Evolutionary conservation across 2,113 vertebrate species (phyloP).

Genomic region (Chamaetylas fuelleborni): DNA sequence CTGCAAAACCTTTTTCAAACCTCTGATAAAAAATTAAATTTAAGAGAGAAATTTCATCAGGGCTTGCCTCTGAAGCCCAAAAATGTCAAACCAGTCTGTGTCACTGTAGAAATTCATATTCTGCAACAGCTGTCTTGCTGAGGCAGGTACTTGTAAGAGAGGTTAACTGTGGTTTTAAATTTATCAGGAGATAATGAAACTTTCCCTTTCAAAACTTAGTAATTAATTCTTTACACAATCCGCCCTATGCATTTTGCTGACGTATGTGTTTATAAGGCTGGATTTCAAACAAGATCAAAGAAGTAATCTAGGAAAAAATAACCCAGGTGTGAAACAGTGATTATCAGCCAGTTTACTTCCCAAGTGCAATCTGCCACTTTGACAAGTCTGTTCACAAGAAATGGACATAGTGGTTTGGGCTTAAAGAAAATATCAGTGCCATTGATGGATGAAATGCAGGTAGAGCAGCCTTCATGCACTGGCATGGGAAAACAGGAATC

Average conservation of each 20-base stretch:
- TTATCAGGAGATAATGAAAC: not conserved
- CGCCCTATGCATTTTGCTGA: not conserved
- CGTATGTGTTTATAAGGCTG: not conserved
- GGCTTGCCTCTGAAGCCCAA: not conserved
- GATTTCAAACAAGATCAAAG: not conserved
- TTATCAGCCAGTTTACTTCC: not conserved
- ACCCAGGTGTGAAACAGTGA: not conserved
- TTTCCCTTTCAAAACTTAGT: not conserved
- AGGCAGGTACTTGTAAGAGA: not conserved
- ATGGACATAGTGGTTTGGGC: not conserved
- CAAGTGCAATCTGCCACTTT: not conserved
- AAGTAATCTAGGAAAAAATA: constrained; percentile 5
- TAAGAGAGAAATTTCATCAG: not conserved
- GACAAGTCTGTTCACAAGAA: not conserved
- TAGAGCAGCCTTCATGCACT: not conserved
- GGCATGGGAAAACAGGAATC: not conserved
- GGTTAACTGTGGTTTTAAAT: constrained; percentile 1
- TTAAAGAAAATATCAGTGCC: not conserved
- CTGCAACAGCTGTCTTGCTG: not conserved
- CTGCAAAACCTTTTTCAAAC: not conserved
- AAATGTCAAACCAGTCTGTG: not conserved
- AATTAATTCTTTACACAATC: constrained; percentile 7
- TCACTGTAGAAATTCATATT: not conserved
- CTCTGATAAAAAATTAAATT: not conserved
- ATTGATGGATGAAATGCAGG: not conserved